Evolutionary conservation across 2,797 vertebrate species (phyloP), one percentile per base, ranked within the genome.

Genomic region (Micromesistius poutassou): DNA sequence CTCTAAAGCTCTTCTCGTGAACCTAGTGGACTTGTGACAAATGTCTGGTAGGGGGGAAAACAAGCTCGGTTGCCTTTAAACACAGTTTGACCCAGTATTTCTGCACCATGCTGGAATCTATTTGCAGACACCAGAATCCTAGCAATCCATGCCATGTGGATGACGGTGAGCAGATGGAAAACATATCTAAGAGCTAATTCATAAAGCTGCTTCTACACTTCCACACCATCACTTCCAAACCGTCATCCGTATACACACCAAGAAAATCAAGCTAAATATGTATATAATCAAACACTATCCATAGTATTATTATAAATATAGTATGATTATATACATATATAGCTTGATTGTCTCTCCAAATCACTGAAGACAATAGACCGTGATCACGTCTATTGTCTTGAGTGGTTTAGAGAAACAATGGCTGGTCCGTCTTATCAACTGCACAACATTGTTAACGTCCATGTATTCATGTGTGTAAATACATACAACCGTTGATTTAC

Each of bases 21-120:
- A 25, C 28, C 62, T 12, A 28, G 62, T 62, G 6, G 22, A 62
- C 19, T 62, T 62, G 55, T 62, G 33, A 25, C n/a, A 62, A 62
- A 28, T 68, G 62, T 68, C n/a, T 62, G 22, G 62, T 68, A 68
- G 10, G 62, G 62, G 62, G 62, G 62, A 28, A 68, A 68, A 28
- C 8, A 68, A 28, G 62, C n/a, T 9, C 28, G 9, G 62, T 68
- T 28, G 62, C 62, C 62, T 68, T 68, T 68, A 68, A 68, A 28
- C 8, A 68, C 62, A 68, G 25, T 68, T 68, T 68, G 62, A 68
- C 62, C 62, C 62, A 68, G 62, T 68, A 68, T 68, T 12, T 68
- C 62, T 68, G n/a, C 62, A 28, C n/a, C 62, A 68, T 28, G 62
- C 30, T 74, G 50, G 16, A 30, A 30, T 71, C 30, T 72, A 12